Evolutionary conservation across 2,888 invertebrate genomes (phyloP), one percentile per base, ranked within the genome.

Genomic region (Marronus borbonicus): DNA sequence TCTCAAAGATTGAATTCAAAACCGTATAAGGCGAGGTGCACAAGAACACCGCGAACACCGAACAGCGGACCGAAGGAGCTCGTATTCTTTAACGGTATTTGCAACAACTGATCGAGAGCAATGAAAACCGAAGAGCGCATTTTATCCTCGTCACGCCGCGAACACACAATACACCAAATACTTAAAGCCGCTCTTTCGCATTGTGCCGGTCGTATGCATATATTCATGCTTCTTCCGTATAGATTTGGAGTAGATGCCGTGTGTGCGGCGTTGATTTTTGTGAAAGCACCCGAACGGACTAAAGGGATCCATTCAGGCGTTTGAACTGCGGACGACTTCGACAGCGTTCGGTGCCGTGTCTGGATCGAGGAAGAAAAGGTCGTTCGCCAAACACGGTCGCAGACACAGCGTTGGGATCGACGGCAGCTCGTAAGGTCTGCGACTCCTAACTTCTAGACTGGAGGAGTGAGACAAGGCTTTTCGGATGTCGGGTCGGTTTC

Each of bases 61-160:
- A 68, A 44, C 49, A 49, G 68, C 68, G 39, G 50, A 68, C 50
- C 20, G 20, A 28, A 68, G 62, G 50, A 68, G 62, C 62, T 31
- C 68, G 68, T 68, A 68, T 68, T 28, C 8, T 31, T 62, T 68
- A 66, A 68, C 68, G 68, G 68, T 68, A 68, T 52, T 68, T 50
- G 50, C 68, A 28, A 68, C 12, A 50, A 68, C 50, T 50, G 68
- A 50, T 50, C 50, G 24, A 62, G 24, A 31, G 31, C 31, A 55
- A 55, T 55, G 55, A 55, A 62, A 62, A 14, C 28, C 12, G 31
- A n/a, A 24, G 31, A 28, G 31, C 55, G 55, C 62, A 31, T 62
- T 31, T 62, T 14, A 28, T 62, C 62, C 62, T 31, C n/a, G 62
- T 62, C 62, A 7, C 62, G 14, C 62, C 28, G 12, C 14, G 24